Base-by-base conservation (phyloP, 35 echinoderm and acorn worm genomes). In the Amphiura filiformis region DNA sequence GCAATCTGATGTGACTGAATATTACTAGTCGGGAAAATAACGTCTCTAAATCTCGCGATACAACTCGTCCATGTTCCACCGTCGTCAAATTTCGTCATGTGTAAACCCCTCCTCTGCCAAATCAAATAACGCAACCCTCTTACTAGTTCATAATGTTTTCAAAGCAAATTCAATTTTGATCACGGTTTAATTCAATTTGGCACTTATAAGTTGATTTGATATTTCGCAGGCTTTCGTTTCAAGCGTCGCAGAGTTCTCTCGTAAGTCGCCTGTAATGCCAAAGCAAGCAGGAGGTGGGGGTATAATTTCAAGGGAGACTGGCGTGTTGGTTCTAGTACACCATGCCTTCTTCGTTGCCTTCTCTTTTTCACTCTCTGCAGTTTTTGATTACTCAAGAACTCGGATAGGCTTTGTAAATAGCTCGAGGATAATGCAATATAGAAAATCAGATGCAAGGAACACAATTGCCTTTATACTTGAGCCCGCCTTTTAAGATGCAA, bases 121-220 rank as follows among this genome's bases (percentile, higher is more conserved):
- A 23, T 70, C 61, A 70, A 70, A 70, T 70, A 70, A 26, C 26
- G 20, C 61, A 26, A 4, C 17, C 17, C 17, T 70, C 20, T 70
- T 70, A 26, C 1, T 18, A 26, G 15, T 30, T 30, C 61, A 70
- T 70, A 52, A 70, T 70, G 61, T 70, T 70, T 70, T 18, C 28
- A 30, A 70, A 70, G 61, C 28, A 70, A 70, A 70, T 70, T 70
- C 61, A 70, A 70, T 70, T 70, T 70, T 70, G 61, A 70, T 70
- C 61, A 70, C 28, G 26, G 11, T 30, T 26, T 70, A 70, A 70
- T 70, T 70, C 61, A 70, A 70, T 70, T 70, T 70, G 61, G 61
- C 41, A 47, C 61, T 70, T 2, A n/a, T n/a, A 18, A 70, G 61
- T 70, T 70, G 28, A 70, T 70, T 70, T 70, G 61, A 70, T 70